These are phyloP conservation scores for Coelopa pilipes DNA, from an alignment of 2,888 invertebrate species.

Conservation along the genomic window DNA sequence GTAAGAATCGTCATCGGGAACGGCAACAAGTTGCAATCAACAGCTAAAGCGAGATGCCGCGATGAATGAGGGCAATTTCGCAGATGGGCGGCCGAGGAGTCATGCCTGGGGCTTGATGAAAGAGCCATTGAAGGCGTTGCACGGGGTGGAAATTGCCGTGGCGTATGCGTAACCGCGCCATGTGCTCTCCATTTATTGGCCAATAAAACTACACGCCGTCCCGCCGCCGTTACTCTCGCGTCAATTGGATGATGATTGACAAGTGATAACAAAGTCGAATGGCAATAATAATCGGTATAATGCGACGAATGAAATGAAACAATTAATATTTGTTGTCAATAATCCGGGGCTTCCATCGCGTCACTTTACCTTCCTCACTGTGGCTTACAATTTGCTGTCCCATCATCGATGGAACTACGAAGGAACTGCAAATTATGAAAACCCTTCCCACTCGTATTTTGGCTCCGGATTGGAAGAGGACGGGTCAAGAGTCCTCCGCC, in stretches of 20 bases:
- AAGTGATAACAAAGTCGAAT: conserved; percentile 30
- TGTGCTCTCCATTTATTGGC: not conserved
- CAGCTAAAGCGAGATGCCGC: conserved; percentile 15
- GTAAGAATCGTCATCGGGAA: not conserved
- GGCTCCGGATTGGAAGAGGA: not conserved
- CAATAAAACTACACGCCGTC: not conserved
- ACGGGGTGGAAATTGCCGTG: not conserved
- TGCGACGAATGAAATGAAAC: conserved; percentile 4
- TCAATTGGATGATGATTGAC: conserved; percentile 24
- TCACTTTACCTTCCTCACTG: not conserved
- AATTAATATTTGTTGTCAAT: conserved; percentile 23
- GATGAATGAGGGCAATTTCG: conserved; percentile 6
- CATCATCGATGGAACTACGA: not conserved
- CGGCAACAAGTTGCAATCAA: conserved; percentile 23
- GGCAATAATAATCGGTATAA: conserved; percentile 9
- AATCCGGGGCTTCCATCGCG: not conserved
- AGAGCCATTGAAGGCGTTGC: not conserved
- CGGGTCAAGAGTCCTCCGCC: not conserved
- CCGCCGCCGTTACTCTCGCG: not conserved
- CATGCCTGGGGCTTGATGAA: conserved; percentile 5
- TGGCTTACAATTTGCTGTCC: not conserved
- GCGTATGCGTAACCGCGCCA: conserved; percentile 26
- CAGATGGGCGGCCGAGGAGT: not conserved
- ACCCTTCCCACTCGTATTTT: not conserved
- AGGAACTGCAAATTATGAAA: conserved; percentile 35